A percentile compares a stretch with the other conserved stretches of the same genome.
Evolutionary conservation across 37 sponge, comb jelly and placozoan species (phyloP).

Genomic region (Cliona cf. orientalis): DNA sequence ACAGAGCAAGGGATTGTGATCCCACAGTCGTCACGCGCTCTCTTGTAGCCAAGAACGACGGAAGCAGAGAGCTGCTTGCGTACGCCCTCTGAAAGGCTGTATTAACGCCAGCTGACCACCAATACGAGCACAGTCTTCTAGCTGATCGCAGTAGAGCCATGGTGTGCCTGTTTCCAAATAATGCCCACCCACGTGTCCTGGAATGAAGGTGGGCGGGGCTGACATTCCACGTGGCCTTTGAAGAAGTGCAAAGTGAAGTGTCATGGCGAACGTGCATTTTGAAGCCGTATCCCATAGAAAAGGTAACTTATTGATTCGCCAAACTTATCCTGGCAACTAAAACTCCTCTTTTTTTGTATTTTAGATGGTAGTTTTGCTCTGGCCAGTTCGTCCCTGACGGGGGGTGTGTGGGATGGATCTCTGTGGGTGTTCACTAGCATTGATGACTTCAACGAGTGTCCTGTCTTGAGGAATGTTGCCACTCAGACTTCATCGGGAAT

Average conservation of each 20-base stretch:
- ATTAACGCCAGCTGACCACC: neutral
- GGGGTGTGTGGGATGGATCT: conserved; percentile 66
- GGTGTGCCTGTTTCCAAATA: conserved; percentile 14
- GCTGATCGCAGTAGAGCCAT: too few species aligned
- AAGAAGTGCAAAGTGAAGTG: neutral
- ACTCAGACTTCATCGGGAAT: conserved; percentile 44
- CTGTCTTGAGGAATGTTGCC: conserved; percentile 43
- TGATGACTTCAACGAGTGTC: conserved; percentile 42
- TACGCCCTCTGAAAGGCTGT: too few species aligned
- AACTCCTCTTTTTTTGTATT: neutral
- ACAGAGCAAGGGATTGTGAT: too few species aligned
- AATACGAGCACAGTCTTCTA: neutral
- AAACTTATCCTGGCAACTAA: neutral
- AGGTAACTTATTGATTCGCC: conserved; percentile 2
- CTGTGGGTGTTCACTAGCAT: conserved; percentile 61
- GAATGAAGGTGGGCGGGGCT: neutral
- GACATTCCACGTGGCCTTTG: conserved; percentile 6
- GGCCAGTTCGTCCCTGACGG: conserved; percentile 61
- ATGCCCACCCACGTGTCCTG: conserved; percentile 24
- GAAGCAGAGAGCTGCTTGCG: too few species aligned
- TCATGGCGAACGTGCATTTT: conserved; percentile 26
- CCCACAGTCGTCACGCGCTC: too few species aligned
- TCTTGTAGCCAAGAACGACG: too few species aligned
- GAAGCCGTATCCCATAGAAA: conserved; percentile 35
- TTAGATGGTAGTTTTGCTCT: conserved; percentile 42